A percentile compares a stretch with the other conserved stretches of the same genome.
Evolutionary conservation across 2,113 vertebrate species (phyloP).

Genomic region (Euleptes europaea): DNA sequence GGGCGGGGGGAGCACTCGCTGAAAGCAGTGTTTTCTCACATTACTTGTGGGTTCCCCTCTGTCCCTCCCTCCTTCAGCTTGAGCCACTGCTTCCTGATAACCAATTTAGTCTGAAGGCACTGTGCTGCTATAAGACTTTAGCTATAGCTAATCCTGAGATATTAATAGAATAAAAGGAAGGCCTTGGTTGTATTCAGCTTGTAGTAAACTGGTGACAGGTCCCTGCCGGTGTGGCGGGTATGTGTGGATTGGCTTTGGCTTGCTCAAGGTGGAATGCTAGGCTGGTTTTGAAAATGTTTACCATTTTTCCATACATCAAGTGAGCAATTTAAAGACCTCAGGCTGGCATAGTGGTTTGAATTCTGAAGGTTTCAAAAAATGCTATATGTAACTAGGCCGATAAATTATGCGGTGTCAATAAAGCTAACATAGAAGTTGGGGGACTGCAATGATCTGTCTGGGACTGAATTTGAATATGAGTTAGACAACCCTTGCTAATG

Average conservation of each 20-base stretch:
- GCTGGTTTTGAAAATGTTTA: background rate
- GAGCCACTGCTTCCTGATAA: background rate
- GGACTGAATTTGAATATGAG: background rate
- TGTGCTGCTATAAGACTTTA: background rate
- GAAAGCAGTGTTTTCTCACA: background rate
- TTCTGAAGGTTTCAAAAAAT: background rate
- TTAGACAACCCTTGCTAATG: background rate
- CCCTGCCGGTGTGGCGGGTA: background rate
- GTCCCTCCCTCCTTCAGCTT: background rate
- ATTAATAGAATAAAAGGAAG: background rate
- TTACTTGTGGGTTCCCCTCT: background rate
- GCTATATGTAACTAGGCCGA: background rate
- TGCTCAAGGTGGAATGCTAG: background rate
- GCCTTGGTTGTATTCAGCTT: background rate
- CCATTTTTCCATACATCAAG: background rate
- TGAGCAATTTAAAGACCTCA: background rate
- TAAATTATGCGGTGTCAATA: background rate
- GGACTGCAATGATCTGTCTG: background rate
- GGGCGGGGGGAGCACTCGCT: background rate
- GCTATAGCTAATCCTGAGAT: background rate
- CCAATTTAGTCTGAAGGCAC: background rate
- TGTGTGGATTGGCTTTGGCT: background rate
- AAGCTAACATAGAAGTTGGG: background rate
- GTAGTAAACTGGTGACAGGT: background rate
- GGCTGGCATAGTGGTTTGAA: background rate